These are phyloP conservation scores for Vanessa tameamea DNA, from an alignment of 1,140 invertebrate genomes.

Conservation along the genomic window DNA sequence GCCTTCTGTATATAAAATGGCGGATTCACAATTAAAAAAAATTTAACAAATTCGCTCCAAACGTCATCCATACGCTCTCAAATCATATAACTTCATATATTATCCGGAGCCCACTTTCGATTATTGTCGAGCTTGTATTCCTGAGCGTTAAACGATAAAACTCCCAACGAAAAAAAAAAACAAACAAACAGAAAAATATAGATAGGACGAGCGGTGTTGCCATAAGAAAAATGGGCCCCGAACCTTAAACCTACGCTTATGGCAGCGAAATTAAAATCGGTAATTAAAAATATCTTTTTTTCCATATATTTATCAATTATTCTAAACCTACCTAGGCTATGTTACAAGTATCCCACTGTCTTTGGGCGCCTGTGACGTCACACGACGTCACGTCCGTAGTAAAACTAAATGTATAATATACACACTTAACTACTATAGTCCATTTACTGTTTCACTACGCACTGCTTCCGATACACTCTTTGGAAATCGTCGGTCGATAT, in stretches of 20 bases:
- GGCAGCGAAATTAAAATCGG: slow-evolving; percentile 70
- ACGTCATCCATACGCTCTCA: slow-evolving; percentile 14
- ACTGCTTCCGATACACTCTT: slow-evolving; percentile 44
- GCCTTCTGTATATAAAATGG: not conserved
- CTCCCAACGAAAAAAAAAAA: not conserved
- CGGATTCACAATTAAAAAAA: slow-evolving; percentile 6
- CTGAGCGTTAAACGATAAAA: not conserved
- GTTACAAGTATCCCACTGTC: slow-evolving; percentile 60
- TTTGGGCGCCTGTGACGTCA: slow-evolving; percentile 39
- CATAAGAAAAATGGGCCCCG: slow-evolving; percentile 53
- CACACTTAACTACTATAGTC: slow-evolving; percentile 62
- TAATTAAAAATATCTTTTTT: slow-evolving; percentile 78
- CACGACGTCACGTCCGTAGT: slow-evolving; percentile 22
- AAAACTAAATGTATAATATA: slow-evolving; percentile 57
- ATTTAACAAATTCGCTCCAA: not conserved
- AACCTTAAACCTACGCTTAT: slow-evolving; percentile 64
- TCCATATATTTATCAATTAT: slow-evolving; percentile 58
- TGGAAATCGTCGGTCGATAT: slow-evolving; percentile 27
- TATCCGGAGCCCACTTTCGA: slow-evolving; percentile 47
- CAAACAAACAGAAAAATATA: no score
- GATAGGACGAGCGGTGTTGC: slow-evolving; percentile 45
- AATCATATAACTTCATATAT: slow-evolving; percentile 25
- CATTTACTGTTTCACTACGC: slow-evolving; percentile 46
- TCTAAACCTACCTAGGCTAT: slow-evolving; percentile 64
- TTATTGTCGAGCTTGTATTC: slow-evolving; percentile 59